These are phyloP conservation scores for Phalacrocorax carbo DNA, from an alignment of 2,113 vertebrate species.

Conservation along the genomic window DNA sequence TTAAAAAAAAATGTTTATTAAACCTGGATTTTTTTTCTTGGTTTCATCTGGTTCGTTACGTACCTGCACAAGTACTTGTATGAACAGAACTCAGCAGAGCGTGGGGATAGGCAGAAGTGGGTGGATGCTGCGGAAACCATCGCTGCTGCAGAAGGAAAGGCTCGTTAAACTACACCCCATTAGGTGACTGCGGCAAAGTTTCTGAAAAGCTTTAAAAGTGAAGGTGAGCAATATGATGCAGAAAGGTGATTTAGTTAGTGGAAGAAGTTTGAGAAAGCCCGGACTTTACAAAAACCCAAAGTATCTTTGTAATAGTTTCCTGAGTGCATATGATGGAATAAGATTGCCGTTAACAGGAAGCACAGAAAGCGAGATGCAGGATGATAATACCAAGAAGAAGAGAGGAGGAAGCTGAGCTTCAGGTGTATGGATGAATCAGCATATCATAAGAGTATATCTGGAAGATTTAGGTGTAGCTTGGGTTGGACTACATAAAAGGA, in stretches of 20 bases:
- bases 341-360: background rate
- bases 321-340: background rate
- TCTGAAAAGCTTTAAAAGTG: background rate
- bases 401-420: background rate
- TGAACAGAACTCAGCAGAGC: background rate
- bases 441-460: background rate
- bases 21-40: background rate
- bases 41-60: background rate
- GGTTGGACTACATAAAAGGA: background rate
- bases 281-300: background rate
- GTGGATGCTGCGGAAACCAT: background rate
- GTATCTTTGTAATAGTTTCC: background rate
- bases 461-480: background rate
- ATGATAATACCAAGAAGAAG: background rate
- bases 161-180: constrained; percentile 14
- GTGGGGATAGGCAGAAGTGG: background rate
- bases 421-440: background rate
- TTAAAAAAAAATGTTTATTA: background rate
- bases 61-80: background rate
- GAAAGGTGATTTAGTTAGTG: background rate
- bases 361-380: background rate
- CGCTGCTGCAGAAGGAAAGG: background rate
- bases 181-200: background rate
- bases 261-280: constrained; percentile 6
- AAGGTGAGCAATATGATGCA: background rate